Conservation (phyloP, 2,113 vertebrate genomes). For the Aspidoscelis tigris region DNA sequence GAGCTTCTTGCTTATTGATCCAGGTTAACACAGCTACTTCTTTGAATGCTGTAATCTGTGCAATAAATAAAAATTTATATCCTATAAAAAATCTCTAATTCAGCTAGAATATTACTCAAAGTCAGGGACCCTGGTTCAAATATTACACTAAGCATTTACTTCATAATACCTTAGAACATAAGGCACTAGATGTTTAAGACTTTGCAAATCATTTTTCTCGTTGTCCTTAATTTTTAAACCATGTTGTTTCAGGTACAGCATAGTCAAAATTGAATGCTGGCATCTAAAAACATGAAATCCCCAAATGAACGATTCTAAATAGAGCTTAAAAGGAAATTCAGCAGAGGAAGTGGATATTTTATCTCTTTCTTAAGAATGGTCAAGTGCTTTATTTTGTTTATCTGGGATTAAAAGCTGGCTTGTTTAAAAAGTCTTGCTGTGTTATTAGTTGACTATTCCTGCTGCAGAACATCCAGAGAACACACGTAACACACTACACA, state of each 20-base stretch:
- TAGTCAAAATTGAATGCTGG: background rate
- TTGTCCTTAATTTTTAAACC: too few species aligned
- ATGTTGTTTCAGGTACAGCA: background rate
- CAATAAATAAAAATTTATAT: background rate
- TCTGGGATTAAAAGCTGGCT: background rate
- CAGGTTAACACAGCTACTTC: too few species aligned
- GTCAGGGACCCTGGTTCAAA: background rate
- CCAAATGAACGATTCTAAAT: background rate
- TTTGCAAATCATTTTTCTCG: background rate
- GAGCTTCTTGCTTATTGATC: too few species aligned
- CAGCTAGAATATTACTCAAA: background rate
- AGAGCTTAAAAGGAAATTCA: background rate
- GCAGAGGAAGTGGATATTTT: background rate
- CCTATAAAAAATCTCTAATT: background rate
- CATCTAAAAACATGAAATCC: background rate
- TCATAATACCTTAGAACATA: background rate
- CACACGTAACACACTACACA: background rate
- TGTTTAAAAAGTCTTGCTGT: background rate
- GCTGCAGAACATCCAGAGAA: background rate
- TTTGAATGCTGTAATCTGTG: too few species aligned
- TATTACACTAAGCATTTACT: background rate
- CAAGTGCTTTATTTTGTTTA: background rate
- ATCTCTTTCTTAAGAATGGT: background rate
- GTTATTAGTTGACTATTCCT: background rate
- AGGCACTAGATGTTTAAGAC: background rate